Evolutionary conservation across 2,888 invertebrate genomes (phyloP).

Genomic region (Eupithecia pulchellata): DNA sequence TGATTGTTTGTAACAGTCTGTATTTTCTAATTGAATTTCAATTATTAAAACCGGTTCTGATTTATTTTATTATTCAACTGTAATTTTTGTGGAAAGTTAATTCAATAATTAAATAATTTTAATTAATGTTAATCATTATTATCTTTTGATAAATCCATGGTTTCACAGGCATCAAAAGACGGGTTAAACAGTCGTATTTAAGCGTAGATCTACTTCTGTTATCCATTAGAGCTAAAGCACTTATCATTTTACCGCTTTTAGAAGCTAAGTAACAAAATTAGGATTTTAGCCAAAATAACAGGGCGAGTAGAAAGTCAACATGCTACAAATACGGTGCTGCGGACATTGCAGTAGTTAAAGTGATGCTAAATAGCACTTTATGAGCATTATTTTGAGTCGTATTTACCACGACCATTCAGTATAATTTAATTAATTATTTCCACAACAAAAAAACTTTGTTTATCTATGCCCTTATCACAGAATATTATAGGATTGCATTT

Average conservation of each 20-base stretch:
- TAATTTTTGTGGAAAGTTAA: not conserved
- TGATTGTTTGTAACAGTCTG: not conserved
- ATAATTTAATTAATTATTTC: not conserved
- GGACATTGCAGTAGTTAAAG: not conserved
- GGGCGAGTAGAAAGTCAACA: conserved; percentile 17
- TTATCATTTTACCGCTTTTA: conserved; percentile 49
- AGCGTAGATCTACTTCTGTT: conserved; percentile 51
- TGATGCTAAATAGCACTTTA: not conserved
- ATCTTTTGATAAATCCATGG: not conserved
- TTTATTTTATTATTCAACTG: not conserved
- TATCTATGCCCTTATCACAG: too few relatives aligned
- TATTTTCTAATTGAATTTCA: not conserved
- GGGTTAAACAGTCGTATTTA: conserved; percentile 49
- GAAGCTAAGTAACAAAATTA: conserved; percentile 46
- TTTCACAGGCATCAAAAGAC: conserved; percentile 36
- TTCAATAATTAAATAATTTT: not conserved
- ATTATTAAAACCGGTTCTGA: too few relatives aligned
- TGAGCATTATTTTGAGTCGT: not conserved
- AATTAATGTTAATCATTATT: not conserved
- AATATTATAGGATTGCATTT: too few relatives aligned
- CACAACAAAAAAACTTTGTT: not conserved
- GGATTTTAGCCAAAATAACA: conserved; percentile 34
- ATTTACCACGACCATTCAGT: not conserved
- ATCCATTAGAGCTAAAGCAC: conserved; percentile 51
- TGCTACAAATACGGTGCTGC: not conserved